Base-by-base conservation (phyloP, 2,113 vertebrate species). In the Pteronura brasiliensis region DNA sequence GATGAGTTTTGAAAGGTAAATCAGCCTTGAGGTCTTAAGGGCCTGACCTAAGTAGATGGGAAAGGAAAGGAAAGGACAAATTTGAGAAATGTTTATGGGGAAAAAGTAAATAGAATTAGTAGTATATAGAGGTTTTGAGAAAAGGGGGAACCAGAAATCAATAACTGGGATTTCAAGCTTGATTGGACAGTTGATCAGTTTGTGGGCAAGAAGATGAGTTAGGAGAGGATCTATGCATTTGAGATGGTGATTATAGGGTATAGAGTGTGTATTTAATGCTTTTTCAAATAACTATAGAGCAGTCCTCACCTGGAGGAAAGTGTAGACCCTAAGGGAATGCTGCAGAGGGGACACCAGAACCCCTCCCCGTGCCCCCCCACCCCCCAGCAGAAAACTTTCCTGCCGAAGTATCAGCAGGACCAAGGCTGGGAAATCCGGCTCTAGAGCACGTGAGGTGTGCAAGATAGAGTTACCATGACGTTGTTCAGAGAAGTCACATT, bases 291-390 rank as follows among this genome's bases (percentile, higher is more conserved):
- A 57, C 36, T 65, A 29, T 80, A 34, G 52, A 83, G 74, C 44
- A 80, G 10, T 80, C n/a, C 36, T 95, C 79, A 42, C 20, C 4
- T n/a, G 21, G 59, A 84, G 69, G 44, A 61, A 61, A 27, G 59
- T 82, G 20, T 25, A 93, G 36, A 89, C 52, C 29, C 65, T 88
- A 18, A 39, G 42, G 23, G 23, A 57, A 57, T 83, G 39, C 39
- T 88, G 34, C 0, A 36, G 13, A 44, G 9, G 52, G 80, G 31
- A 76, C 14, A 27, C 27, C 61, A 92, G n/a, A 55, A 55, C 15
- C 18, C 15, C 1, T 12, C 18, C 23, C 17, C 3, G 3, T 23
- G 4, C 0, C 11, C 0, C 15, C 20, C 11, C 0, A 0, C 3
- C 8, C 59, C 5, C 0, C 29, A 55, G 25, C 18, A 84, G 1